These are phyloP conservation scores for Cloeon dipterum DNA, from an alignment of 2,888 invertebrate species.

Conservation along the genomic window DNA sequence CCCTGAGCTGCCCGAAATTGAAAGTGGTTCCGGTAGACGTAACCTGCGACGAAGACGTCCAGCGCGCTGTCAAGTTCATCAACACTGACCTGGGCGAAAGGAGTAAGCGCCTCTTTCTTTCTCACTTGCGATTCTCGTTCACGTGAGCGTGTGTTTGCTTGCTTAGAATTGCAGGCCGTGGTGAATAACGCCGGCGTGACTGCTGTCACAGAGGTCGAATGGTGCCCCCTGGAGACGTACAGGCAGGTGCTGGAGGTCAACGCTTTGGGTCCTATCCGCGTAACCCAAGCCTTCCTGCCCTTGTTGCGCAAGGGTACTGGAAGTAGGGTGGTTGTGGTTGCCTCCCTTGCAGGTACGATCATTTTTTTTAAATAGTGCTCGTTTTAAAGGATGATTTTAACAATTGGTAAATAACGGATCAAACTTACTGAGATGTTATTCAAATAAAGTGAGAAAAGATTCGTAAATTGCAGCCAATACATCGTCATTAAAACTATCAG, in stretches of 20 bases:
- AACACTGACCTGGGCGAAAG: slow-evolving; percentile 6
- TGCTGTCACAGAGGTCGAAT: slow-evolving; percentile 21
- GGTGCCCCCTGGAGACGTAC: slow-evolving; percentile 20
- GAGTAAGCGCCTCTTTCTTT: slow-evolving; percentile 5
- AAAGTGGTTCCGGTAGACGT: slow-evolving; percentile 19
- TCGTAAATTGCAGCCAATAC: too few species aligned
- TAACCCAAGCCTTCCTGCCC: slow-evolving; percentile 15
- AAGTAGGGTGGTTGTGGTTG: slow-evolving; percentile 15
- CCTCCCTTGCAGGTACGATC: slow-evolving; percentile 13
- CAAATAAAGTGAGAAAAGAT: too few species aligned
- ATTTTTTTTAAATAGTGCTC: too few species aligned
- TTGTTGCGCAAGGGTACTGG: slow-evolving; percentile 9
- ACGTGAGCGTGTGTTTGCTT: too few species aligned
- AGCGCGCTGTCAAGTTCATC: slow-evolving; percentile 10
- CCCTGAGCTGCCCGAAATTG: slow-evolving; percentile 11
- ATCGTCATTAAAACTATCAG: too few species aligned
- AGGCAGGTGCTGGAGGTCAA: slow-evolving; percentile 14
- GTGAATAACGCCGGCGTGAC: slow-evolving; percentile 26
- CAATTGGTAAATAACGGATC: not conserved
- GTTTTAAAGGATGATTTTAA: not conserved
- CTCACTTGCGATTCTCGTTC: too few species aligned
- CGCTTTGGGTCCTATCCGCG: slow-evolving; percentile 14
- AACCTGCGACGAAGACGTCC: slow-evolving; percentile 13
- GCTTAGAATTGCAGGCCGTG: slow-evolving; percentile 24
- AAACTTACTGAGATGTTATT: too few species aligned